Base-by-base conservation (phyloP, 2,888 invertebrate species). In the Mongoloraphidia duomilia region DNA sequence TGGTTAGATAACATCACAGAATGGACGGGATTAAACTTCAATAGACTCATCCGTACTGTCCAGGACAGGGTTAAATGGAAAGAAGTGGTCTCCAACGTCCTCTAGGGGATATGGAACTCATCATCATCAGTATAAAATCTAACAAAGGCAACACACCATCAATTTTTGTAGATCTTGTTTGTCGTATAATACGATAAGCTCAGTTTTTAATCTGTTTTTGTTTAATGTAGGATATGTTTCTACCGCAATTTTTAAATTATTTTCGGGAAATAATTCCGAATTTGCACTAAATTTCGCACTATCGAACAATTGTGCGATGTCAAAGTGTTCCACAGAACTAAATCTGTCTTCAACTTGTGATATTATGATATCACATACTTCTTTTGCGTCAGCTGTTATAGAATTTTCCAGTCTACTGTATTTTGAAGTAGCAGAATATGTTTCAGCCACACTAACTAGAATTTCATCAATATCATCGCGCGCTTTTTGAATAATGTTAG, bases 351-450 rank as follows among this genome's bases (percentile, higher is more conserved):
- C 53, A 37, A 54, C 51, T 43, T 56, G 55, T 14, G 45, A 47
- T 12, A 57, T 50, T 46, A 61, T 60, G 35, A 52, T 44, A 53
- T 60, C 58, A 53, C 59, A 60, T 11, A 59, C 55, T 53, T 58
- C 56, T 43, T 56, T 56, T 8, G 58, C 52, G 44, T 45, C 54
- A 33, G 40, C 52, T 11, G 33, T 47, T 38, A 33, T 50, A 13
- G 44, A n/a, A n/a, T 36, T 44, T 14, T 35, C 8, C 13, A 10
- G 9, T 44, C 39, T 51, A 10, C 41, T 36, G 9, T 33, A 9
- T 36, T 13, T 35, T 12, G 14, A 10, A 13, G 41, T 38, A 12
- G 41, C 9, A 10, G 41, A 12, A n/a, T 13, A 2, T 17, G n/a
- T 14, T 9, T 12, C 34, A n/a, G n/a, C n/a, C n/a, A n/a, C n/a